Percentiles rank a stretch among this genome's conserved stretches.
Evolutionary conservation across 2,797 vertebrate species (phyloP).

Genomic region (Botia almorhae): DNA sequence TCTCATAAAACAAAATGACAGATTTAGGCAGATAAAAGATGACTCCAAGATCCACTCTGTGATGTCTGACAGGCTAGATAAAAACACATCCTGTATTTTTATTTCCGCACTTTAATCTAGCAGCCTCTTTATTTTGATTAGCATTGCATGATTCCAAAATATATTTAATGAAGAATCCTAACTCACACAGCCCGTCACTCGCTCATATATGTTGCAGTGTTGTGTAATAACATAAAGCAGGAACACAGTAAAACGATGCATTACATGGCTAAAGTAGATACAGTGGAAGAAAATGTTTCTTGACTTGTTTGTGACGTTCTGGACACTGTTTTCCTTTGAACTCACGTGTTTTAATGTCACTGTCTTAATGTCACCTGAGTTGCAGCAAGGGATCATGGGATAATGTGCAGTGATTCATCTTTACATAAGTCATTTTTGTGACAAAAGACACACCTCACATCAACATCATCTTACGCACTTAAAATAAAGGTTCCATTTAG

Average conservation of each 20-base stretch:
- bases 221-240: constrained; percentile 61
- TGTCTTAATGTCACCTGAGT: constrained; percentile 25
- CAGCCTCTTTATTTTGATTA: constrained; percentile 11
- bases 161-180: neutral
- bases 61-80: constrained; percentile 63
- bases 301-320: constrained; percentile 71
- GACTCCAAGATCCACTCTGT: constrained; percentile 65
- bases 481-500: constrained; percentile 31
- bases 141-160: constrained; percentile 18
- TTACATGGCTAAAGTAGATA: constrained; percentile 72
- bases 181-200: constrained; percentile 3
- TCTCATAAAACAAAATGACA: constrained; percentile 73
- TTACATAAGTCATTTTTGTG: constrained; percentile 53
- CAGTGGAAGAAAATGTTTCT: constrained; percentile 89
- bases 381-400: constrained; percentile 29
- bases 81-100: constrained; percentile 47
- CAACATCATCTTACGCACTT: constrained; percentile 22
- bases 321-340: constrained; percentile 15
- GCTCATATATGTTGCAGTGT: constrained; percentile 52
- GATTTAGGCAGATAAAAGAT: constrained; percentile 72
- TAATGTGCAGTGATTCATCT: constrained; percentile 48
- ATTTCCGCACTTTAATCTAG: neutral
- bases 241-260: constrained; percentile 40
- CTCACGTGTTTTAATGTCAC: constrained; percentile 21
- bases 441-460: constrained; percentile 37